Base-by-base conservation (phyloP, 1,140 invertebrate species). In the Lasioglossum albipes region DNA sequence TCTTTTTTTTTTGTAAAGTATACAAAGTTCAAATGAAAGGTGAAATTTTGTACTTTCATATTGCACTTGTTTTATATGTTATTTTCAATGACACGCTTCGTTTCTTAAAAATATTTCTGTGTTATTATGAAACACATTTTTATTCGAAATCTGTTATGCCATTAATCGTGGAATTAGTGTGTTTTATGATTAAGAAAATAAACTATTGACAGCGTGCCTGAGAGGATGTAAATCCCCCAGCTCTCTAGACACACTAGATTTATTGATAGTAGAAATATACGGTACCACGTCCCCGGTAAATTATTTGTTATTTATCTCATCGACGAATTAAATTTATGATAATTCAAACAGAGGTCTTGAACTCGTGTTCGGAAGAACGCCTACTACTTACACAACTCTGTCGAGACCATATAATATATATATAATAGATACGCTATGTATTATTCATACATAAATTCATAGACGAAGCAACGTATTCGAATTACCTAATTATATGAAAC, bases 41-140 rank as follows among this genome's bases (percentile, higher is more conserved):
- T 89, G 65, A 84, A 84, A 89, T 85, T 88, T 87, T 89, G 86
- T 88, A 88, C 84, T 90, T 89, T 86, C 75, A 90, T 83, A 88
- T 90, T 92, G 88, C 90, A 90, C 89, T 90, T 87, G 71, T 86
- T 87, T 64, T 77, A 62, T 81, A 82, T 27, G 27, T 90, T 87
- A 82, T 90, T 87, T 87, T 54, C 86, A 87, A 87, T 87, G 85
- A 86, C 86, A 83, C 82, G 82, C 68, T 82, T 84, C n/a, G 81
- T 87, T 89, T 71, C 84, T 91, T 81, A 86, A 87, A 77, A 80
- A 83, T 87, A 86, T 65, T 67, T 72, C 76, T 70, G 85, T 77
- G 82, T 75, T 69, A 57, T 82, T 75, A 85, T 72, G 70, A 83
- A 82, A 87, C 74, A 84, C 81, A 41, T 54, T 84, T 54, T 84